A percentile compares a stretch with the other conserved stretches of the same genome.
Evolutionary conservation across 1,140 invertebrate species (phyloP).

Genomic region (Heliconius hewitsoni): DNA sequence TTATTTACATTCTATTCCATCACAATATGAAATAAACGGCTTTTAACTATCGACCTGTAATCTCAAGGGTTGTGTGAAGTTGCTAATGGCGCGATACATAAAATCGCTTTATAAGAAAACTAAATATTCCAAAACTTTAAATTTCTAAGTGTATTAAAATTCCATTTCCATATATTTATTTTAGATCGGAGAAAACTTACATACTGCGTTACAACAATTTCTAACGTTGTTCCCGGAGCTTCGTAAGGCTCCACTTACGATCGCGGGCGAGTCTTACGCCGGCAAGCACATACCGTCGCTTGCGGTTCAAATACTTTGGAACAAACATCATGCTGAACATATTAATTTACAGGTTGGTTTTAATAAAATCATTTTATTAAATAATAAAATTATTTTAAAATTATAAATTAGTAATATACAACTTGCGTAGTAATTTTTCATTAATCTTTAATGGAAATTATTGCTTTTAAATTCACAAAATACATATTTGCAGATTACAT

Average conservation of each 20-base stretch:
- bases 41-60: too few species aligned
- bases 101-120: too few species aligned
- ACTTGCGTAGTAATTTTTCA: too few species aligned
- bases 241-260: slow-evolving; percentile 85
- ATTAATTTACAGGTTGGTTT: slow-evolving; percentile 83
- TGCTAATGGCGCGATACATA: too few species aligned
- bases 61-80: too few species aligned
- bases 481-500: too few species aligned
- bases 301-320: slow-evolving; percentile 87
- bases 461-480: too few species aligned
- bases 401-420: not conserved
- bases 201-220: slow-evolving; percentile 86
- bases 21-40: too few species aligned
- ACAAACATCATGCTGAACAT: slow-evolving; percentile 82
- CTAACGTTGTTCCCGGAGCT: slow-evolving; percentile 87
- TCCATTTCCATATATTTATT: not conserved
- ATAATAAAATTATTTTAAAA: not conserved
- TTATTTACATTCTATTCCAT: too few species aligned
- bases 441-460: too few species aligned
- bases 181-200: slow-evolving; percentile 84
- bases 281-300: slow-evolving; percentile 91
- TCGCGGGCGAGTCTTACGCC: slow-evolving; percentile 93
- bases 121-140: too few species aligned
- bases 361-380: not conserved
- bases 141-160: too few species aligned